Percentiles rank a stretch among this genome's conserved stretches.
Evolutionary conservation across 2,113 vertebrate genomes (phyloP).

Genomic region (Apus apus): DNA sequence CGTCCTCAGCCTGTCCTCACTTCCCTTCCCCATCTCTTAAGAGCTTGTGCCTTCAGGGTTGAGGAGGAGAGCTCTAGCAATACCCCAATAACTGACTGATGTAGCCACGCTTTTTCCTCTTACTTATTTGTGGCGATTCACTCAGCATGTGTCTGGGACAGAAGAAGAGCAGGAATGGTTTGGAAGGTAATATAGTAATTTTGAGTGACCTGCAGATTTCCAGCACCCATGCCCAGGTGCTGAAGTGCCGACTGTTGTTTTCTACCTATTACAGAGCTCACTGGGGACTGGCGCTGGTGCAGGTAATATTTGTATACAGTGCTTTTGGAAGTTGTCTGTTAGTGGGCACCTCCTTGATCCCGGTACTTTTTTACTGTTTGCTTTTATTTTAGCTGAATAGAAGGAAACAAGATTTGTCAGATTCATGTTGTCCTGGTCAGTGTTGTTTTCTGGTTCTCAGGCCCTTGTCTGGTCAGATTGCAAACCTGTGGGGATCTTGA

Average conservation of each 20-base stretch:
- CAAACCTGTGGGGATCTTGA: not conserved
- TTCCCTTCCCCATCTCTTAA: not conserved
- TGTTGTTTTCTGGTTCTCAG: not conserved
- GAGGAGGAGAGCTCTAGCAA: not conserved
- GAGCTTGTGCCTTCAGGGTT: not conserved
- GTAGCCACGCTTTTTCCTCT: not conserved
- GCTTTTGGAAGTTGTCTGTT: not conserved
- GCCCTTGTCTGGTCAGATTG: not conserved
- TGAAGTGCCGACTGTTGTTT: not conserved
- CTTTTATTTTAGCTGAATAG: not conserved
- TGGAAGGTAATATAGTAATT: not conserved
- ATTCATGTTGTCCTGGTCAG: not conserved
- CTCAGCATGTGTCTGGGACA: not conserved
- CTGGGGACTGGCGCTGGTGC: not conserved
- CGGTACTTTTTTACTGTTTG: not conserved
- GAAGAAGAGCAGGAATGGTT: not conserved
- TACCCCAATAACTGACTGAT: not conserved
- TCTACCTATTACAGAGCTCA: not conserved
- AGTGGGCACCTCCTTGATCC: not conserved
- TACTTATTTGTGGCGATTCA: not conserved
- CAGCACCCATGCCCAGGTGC: not conserved
- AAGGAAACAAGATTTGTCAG: not conserved
- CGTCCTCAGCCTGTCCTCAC: not conserved
- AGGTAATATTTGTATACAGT: not conserved
- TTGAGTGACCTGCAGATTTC: not conserved